Conservation (phyloP, 2,113 vertebrate genomes). For the Candoia aspera region DNA sequence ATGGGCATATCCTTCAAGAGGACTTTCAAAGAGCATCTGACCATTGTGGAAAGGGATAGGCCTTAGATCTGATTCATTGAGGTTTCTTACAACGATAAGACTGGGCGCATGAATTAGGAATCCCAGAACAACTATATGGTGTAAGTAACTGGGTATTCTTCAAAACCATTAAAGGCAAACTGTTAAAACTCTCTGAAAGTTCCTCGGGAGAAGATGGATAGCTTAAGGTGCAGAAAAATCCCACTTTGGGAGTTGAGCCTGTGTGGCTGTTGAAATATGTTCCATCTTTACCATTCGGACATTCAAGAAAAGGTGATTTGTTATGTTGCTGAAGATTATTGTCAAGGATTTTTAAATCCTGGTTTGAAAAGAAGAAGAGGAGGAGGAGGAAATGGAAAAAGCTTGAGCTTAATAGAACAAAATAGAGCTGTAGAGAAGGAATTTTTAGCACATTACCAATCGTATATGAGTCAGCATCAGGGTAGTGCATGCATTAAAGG, state of each 20-base stretch:
- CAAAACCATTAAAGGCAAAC: background rate
- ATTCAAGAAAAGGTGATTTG: conserved; percentile 20
- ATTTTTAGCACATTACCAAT: conserved; percentile 60
- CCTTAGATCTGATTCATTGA: background rate
- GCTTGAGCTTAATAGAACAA: conserved; percentile 23
- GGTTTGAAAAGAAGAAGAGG: background rate
- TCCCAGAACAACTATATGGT: background rate
- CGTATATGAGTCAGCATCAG: conserved; percentile 56
- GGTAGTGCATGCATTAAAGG: background rate
- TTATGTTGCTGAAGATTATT: background rate
- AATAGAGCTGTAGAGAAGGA: conserved; percentile 51
- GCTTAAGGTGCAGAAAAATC: no score
- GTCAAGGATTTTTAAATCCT: conserved; percentile 49
- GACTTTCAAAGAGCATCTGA: background rate
- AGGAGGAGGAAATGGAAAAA: conserved; percentile 56
- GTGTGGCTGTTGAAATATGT: background rate
- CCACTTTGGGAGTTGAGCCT: background rate
- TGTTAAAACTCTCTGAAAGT: background rate
- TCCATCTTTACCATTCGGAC: conserved; percentile 19
- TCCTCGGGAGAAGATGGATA: background rate
- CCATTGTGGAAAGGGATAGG: background rate
- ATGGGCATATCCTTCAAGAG: background rate
- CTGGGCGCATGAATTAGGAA: background rate
- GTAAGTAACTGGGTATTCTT: background rate
- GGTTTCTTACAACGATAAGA: background rate